phyloP scores from a whole-genome alignment of 2,113 vertebrate genomes.

The Corydoras sp. region DNA sequence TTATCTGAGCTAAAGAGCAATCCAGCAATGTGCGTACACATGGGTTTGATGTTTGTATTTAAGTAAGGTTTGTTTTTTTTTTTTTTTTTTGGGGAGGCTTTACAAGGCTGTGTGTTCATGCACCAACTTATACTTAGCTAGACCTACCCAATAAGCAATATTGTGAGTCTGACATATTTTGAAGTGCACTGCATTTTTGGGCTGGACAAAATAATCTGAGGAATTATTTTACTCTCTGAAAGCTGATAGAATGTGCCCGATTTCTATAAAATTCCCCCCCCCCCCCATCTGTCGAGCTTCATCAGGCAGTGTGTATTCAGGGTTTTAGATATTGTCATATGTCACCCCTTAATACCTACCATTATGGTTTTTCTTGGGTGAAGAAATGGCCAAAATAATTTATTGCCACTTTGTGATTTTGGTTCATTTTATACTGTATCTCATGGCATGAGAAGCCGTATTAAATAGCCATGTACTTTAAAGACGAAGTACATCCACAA shows the following conservation, averaged over 20 bases:
- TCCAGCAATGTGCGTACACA: neutral
- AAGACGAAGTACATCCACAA: too few relatives aligned
- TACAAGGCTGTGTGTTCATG: conserved; percentile 3
- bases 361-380: conserved; percentile 24
- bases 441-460: conserved; percentile 2
- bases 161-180: conserved; percentile 19
- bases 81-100: neutral
- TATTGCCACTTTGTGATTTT: conserved; percentile 5
- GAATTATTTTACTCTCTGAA: conserved; percentile 10
- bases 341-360: conserved; percentile 48
- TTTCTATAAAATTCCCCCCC: conserved; percentile 13
- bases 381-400: conserved; percentile 16
- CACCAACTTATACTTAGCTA: neutral
- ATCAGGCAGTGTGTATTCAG: conserved; percentile 15
- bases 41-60: neutral
- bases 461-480: neutral
- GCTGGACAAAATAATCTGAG: neutral
- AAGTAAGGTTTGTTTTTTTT: conserved; percentile 3
- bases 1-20: neutral
- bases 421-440: conserved; percentile 9
- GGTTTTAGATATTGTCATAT: conserved; percentile 22
- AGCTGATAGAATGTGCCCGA: conserved; percentile 12
- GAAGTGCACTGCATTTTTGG: conserved; percentile 19
- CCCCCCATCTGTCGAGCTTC: neutral
- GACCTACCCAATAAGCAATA: neutral